Conservation (phyloP, 2,888 invertebrate genomes). For the Gisinianus flammeolus region DNA sequence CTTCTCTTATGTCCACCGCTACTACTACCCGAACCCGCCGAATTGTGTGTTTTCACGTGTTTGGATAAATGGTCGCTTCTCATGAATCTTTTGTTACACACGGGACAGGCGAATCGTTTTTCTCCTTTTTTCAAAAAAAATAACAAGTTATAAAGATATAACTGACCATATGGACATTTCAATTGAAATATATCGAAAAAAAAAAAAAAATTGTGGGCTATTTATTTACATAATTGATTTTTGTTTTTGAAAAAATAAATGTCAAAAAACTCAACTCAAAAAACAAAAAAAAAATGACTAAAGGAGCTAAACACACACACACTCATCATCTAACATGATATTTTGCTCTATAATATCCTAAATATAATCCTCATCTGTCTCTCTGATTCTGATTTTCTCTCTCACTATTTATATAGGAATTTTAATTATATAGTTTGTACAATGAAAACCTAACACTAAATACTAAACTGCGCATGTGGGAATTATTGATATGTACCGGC, state of each 20-base stretch:
- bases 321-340: not conserved
- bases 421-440: too few species aligned
- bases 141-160: too few species aligned
- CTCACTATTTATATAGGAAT: too few species aligned
- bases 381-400: not conserved
- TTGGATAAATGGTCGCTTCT: constrained; percentile 68
- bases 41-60: constrained; percentile 65
- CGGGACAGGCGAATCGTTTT: constrained; percentile 86
- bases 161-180: too few species aligned
- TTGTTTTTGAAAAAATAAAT: too few species aligned
- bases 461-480: not conserved
- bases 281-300: not conserved
- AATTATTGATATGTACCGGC: not conserved
- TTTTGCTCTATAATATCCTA: too few species aligned
- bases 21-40: constrained; percentile 31
- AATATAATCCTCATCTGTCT: not conserved
- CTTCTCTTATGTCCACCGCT: constrained; percentile 66
- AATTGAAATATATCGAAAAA: not conserved
- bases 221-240: not conserved
- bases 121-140: too few species aligned
- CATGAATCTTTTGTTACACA: constrained; percentile 90
- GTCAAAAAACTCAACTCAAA: too few species aligned
- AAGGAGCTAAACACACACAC: not conserved
- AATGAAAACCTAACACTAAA: too few species aligned
- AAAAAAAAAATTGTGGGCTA: not conserved